These are phyloP conservation scores for Strix uralensis DNA, from an alignment of 2,113 vertebrate genomes.

Conservation along the genomic window DNA sequence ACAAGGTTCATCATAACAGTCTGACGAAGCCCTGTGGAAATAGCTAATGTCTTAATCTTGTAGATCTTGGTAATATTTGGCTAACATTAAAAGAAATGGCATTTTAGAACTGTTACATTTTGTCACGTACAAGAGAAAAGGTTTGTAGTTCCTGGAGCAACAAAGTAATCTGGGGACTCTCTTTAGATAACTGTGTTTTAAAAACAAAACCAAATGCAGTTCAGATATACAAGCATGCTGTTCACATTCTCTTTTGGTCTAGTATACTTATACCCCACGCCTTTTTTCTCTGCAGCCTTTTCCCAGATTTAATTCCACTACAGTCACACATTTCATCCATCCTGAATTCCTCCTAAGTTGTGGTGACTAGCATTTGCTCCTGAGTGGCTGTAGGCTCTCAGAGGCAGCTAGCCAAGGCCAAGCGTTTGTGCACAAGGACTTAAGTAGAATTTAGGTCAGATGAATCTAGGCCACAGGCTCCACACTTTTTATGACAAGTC, in stretches of 20 bases:
- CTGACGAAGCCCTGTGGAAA: neutral
- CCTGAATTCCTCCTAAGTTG: neutral
- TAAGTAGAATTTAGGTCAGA: constrained; percentile 51
- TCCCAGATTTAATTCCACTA: neutral
- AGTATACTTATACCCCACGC: neutral
- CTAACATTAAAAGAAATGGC: neutral
- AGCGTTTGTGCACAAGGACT: constrained; percentile 14
- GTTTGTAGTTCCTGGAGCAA: neutral
- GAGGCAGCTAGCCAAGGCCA: constrained; percentile 31
- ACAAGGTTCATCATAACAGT: neutral
- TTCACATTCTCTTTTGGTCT: neutral
- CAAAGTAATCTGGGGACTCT: neutral
- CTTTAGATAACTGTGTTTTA: neutral
- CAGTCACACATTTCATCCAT: neutral
- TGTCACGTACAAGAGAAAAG: neutral
- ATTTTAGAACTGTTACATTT: neutral
- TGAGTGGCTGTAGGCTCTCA: neutral
- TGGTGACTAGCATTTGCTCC: neutral
- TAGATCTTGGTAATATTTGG: neutral
- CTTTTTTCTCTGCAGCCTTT: neutral
- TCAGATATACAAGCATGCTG: neutral
- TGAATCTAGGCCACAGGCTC: constrained; percentile 39
- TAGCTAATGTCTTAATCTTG: neutral
- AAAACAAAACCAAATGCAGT: neutral
- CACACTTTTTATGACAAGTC: constrained; percentile 2